Percentiles rank a stretch among this genome's conserved stretches.
These are phyloP conservation scores for Pelmatolapia mariae DNA, from an alignment of 2,113 vertebrate species.

Conservation along the genomic window DNA sequence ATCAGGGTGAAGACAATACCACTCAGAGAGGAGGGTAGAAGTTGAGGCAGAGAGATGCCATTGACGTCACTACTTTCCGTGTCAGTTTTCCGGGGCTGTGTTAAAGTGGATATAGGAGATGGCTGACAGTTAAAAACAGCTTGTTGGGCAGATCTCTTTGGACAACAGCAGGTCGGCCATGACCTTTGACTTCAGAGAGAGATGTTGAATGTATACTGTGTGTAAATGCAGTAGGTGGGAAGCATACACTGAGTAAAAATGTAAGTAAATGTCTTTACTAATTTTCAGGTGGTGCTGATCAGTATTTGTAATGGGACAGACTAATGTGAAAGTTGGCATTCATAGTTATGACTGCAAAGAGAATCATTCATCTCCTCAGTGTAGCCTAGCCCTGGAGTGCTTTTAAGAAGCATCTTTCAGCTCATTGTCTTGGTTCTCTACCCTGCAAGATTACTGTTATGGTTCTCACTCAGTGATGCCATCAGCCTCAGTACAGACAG, in stretches of 20 bases:
- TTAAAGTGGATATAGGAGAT: neutral
- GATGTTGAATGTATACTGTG: neutral
- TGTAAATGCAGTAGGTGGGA: neutral
- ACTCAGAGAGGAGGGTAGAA: conserved; percentile 27
- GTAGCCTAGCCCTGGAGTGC: neutral
- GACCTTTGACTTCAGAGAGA: conserved; percentile 11
- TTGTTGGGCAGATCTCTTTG: neutral
- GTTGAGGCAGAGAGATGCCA: conserved; percentile 21
- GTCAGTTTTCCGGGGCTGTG: neutral
- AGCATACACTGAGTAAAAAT: neutral
- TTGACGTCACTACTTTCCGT: conserved; percentile 24
- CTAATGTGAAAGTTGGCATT: neutral
- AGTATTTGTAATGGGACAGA: neutral
- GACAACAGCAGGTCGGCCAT: neutral
- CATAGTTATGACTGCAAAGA: neutral
- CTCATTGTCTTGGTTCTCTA: neutral
- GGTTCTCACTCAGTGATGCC: neutral
- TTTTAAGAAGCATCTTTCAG: neutral
- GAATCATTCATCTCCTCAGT: neutral
- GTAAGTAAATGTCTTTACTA: neutral
- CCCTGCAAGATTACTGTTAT: neutral
- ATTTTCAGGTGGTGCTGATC: neutral
- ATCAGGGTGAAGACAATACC: conserved; percentile 48
- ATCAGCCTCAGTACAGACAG: neutral
- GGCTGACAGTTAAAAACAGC: neutral